Conservation (phyloP, 2,888 invertebrate species). For the Cephus pygmeus region DNA sequence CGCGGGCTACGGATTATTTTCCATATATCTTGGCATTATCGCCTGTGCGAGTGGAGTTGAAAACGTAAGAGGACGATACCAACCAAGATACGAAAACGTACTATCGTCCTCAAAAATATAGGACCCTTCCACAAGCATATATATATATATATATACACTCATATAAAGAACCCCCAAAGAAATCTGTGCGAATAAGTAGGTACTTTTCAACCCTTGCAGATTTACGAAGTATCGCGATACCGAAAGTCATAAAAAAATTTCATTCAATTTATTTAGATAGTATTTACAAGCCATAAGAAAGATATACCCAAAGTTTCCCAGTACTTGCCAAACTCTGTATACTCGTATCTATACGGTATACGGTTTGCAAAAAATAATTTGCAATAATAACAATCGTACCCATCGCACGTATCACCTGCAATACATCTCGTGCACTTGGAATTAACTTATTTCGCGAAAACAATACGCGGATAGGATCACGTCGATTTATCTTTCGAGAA, state of each 20-base stretch:
- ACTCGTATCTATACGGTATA: not conserved
- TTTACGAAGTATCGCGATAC: not conserved
- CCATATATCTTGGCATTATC: constrained; percentile 26
- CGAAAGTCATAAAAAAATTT: not conserved
- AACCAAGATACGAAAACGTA: not conserved
- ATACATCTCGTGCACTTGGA: not conserved
- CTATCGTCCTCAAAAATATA: not conserved
- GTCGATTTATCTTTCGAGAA: not conserved
- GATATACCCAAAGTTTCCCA: not conserved
- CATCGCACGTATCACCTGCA: too few species aligned
- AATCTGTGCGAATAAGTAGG: constrained; percentile 1
- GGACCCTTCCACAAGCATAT: not conserved
- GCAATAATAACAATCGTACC: too few species aligned
- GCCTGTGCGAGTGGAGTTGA: not conserved
- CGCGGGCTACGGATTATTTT: constrained; percentile 26
- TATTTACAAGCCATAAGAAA: not conserved
- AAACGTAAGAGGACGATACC: not conserved
- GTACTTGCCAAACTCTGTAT: not conserved
- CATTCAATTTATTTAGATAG: not conserved
- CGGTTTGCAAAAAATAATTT: too few species aligned
- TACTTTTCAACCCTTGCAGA: not conserved
- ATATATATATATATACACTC: too few species aligned
- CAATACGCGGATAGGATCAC: not conserved
- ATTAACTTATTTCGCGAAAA: not conserved
- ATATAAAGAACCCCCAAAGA: not conserved